Conservation (phyloP, 2,113 vertebrate genomes). For the Choloepus hoffmanni region DNA sequence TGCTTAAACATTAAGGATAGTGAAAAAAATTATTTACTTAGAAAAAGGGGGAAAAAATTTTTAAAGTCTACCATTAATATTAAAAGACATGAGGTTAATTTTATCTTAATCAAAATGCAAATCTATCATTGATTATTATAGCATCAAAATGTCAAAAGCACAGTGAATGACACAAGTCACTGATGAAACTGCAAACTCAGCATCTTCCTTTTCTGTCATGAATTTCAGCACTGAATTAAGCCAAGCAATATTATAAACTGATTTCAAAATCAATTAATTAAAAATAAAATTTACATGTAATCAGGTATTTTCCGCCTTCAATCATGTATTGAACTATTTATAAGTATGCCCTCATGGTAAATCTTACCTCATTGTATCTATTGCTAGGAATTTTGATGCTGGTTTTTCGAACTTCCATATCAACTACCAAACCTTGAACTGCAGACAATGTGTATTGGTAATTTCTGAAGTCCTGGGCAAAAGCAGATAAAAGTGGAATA, state of each 20-base stretch:
- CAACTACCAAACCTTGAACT: conserved; percentile 96
- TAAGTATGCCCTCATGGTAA: conserved; percentile 1
- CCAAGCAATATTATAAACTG: conserved; percentile 27
- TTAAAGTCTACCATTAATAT: background rate
- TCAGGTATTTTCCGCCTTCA: conserved; percentile 35
- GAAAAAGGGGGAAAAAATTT: background rate
- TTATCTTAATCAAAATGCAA: conserved; percentile 63
- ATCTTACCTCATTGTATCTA: conserved; percentile 96
- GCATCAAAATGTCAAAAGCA: conserved; percentile 25
- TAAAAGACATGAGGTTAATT: conserved; percentile 30
- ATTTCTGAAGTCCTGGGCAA: conserved; percentile 96
- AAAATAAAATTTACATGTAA: conserved; percentile 55
- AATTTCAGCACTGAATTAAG: conserved; percentile 24
- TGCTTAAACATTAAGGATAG: conserved; percentile 45
- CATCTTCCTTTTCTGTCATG: background rate
- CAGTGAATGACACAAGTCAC: background rate
- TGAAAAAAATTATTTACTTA: conserved; percentile 9
- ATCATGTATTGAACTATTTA: conserved; percentile 27
- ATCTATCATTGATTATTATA: background rate
- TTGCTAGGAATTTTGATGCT: conserved; percentile 99
- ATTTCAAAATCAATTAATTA: conserved; percentile 51
- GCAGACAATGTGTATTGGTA: conserved; percentile 98
- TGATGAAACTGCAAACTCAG: conserved; percentile 45
- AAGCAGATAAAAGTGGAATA: conserved; percentile 72
- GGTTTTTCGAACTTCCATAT: conserved; percentile 99